These are phyloP conservation scores for Hyposmocoma kahamanoa DNA, from an alignment of 1,140 invertebrate genomes.

Conservation along the genomic window DNA sequence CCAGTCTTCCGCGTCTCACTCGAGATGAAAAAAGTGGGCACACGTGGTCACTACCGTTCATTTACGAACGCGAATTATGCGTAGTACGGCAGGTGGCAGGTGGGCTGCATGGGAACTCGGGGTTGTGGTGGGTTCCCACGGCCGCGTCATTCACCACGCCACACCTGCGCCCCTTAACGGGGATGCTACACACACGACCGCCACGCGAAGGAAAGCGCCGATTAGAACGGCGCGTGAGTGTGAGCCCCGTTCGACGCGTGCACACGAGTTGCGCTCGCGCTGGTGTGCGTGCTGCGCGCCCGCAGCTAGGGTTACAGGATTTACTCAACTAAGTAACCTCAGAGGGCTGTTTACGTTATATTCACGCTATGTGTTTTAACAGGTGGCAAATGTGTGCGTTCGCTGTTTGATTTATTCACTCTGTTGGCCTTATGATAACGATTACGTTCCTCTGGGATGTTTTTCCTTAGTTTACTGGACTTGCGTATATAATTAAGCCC, in stretches of 20 bases:
- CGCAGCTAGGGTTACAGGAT: constrained; percentile 36
- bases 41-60: constrained; percentile 73
- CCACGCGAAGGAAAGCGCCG: constrained; percentile 63
- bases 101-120: constrained; percentile 61
- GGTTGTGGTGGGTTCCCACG: constrained; percentile 64
- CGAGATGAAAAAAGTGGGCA: constrained; percentile 54
- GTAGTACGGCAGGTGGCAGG: constrained; percentile 69
- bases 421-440: constrained; percentile 32
- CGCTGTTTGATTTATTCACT: constrained; percentile 33
- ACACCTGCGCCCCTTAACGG: constrained; percentile 67
- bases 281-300: constrained; percentile 14
- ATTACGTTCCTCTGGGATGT: constrained; percentile 14
- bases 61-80: constrained; percentile 72
- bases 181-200: constrained; percentile 59
- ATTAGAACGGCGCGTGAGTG: constrained; percentile 44
- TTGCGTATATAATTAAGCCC: constrained; percentile 4
- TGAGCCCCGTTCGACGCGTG: no score
- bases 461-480: constrained; percentile 15
- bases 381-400: constrained; percentile 19
- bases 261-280: constrained; percentile 14
- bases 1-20: constrained; percentile 67
- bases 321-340: constrained; percentile 33
- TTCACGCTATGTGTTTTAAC: constrained; percentile 15
- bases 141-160: constrained; percentile 57
- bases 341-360: constrained; percentile 37